Percentiles rank a stretch among this genome's conserved stretches.
These are phyloP conservation scores for Spilogale gracilis DNA, from an alignment of 2,113 vertebrate genomes.

Conservation along the genomic window DNA sequence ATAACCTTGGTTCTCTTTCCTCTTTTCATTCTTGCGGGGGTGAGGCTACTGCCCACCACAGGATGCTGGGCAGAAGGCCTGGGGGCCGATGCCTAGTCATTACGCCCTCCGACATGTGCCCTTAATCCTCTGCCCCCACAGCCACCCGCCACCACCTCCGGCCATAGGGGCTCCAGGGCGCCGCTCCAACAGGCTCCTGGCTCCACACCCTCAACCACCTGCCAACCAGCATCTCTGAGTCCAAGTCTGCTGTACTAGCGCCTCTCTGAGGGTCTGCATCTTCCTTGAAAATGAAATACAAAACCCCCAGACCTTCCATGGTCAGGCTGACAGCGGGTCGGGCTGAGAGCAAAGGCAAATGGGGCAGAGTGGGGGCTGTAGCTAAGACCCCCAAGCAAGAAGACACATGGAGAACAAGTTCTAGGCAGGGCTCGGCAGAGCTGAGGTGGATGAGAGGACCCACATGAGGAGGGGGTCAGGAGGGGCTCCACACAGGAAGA, in stretches of 20 bases:
- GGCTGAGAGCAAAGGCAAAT: background rate
- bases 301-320: background rate
- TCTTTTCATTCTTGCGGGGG: background rate
- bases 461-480: background rate
- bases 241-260: background rate
- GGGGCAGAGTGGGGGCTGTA: background rate
- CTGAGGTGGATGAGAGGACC: background rate
- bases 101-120: fast-evolving
- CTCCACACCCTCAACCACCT: fast-evolving
- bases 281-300: background rate
- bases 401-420: background rate
- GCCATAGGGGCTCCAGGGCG: background rate
- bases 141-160: background rate
- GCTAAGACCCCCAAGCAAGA: background rate
- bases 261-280: background rate
- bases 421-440: background rate
- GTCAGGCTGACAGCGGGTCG: too few relatives aligned
- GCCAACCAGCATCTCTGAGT: fast-evolving
- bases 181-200: background rate
- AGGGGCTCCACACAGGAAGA: background rate
- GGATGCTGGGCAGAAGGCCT: fast-evolving
- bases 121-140: too few relatives aligned
- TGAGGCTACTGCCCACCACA: fast-evolving
- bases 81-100: too few relatives aligned
- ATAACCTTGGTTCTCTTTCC: fast-evolving